Evolutionary conservation across 2,888 invertebrate species (phyloP), one percentile per base, ranked within the genome.

Genomic region (Petrophora chlorosata): DNA sequence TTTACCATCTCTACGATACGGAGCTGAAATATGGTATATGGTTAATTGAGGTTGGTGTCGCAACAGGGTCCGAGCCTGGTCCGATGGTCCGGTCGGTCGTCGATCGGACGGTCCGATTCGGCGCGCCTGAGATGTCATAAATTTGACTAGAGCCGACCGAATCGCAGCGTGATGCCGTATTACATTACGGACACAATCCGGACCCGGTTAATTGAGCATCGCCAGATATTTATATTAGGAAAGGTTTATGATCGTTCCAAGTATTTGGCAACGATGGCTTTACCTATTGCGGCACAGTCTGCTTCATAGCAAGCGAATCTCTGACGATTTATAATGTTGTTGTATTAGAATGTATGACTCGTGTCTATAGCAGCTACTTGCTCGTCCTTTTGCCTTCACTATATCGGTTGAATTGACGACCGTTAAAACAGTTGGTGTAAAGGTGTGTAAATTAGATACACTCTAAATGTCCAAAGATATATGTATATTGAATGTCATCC

Each of bases 81-180:
- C 33, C 25, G 9, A 10, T 14, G 13, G 35, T 13, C 7, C 26
- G 33, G 28, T 5, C 28, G 41, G 32, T 13, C 14, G 39, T 22
- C 16, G 22, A 8, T 5, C 12, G 10, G 30, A 3, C 7, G n/a
- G 33, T 40, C 33, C 25, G 44, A 32, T 39, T 46, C 48, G 53
- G 48, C 39, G 49, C 41, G 32, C 43, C 40, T 7, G 33, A 51
- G 48, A 47, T 53, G 56, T 46, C 58, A 59, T 62, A 59, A 62
- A 62, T 58, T 46, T 22, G 25, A 34, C 23, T 28, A 39, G 48
- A 47, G 49, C 48, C 44, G 53, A 12, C 41, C 56, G 39, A 19
- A 15, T 30, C 80, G 49, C 85, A 79, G 85, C 86, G 72, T 84
- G 85, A 80, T 70, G 81, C 79, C 83, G 68, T 59, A 73, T 76